These are phyloP conservation scores for Zapus hudsonius DNA, from an alignment of 2,113 vertebrate species.

Conservation along the genomic window DNA sequence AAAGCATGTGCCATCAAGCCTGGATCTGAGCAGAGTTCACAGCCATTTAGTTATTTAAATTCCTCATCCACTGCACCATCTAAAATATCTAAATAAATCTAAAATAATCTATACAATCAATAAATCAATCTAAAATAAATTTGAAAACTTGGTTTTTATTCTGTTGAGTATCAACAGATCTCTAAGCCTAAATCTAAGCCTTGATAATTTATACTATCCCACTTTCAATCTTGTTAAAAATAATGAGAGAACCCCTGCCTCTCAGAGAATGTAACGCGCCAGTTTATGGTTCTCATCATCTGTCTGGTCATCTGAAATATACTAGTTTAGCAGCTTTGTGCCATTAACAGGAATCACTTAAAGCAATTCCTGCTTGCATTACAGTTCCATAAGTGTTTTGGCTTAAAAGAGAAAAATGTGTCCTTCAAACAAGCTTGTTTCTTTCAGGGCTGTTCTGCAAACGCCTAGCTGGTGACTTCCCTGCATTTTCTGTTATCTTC, in stretches of 20 bases:
- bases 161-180: conserved; percentile 78
- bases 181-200: conserved; percentile 80
- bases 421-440: conserved; percentile 83
- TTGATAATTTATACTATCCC: conserved; percentile 81
- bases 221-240: conserved; percentile 61
- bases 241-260: conserved; percentile 79
- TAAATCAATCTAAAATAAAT: no score
- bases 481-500: conserved; percentile 82
- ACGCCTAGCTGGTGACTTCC: conserved; percentile 68
- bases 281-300: conserved; percentile 85
- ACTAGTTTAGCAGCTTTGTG: conserved; percentile 75
- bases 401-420: conserved; percentile 80
- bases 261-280: conserved; percentile 80
- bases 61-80: conserved; percentile 68
- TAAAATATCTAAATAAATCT: no score
- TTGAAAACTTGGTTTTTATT: conserved; percentile 78
- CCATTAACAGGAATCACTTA: conserved; percentile 77
- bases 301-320: conserved; percentile 82
- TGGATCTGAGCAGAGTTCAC: conserved; percentile 67
- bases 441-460: conserved; percentile 74
- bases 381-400: conserved; percentile 65
- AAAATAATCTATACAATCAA: no score
- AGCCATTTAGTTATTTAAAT: conserved; percentile 79
- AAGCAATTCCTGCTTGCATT: conserved; percentile 69
- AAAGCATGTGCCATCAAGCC: neutral